phyloP scores from a whole-genome alignment of 2,113 vertebrate species.

The Scatophagus argus region DNA sequence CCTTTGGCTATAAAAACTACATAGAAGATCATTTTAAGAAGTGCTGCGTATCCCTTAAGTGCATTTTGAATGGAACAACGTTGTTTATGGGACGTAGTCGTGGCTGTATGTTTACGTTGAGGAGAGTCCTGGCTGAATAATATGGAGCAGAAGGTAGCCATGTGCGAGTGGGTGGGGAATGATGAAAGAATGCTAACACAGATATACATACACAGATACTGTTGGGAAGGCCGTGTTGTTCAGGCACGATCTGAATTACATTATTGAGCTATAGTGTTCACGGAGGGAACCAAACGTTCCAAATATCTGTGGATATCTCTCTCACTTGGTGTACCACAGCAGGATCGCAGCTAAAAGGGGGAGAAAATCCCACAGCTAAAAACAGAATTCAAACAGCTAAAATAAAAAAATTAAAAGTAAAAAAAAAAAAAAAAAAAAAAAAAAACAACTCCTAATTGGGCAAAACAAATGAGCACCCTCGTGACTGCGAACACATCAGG shows the following conservation, averaged over 20 bases:
- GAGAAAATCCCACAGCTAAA: constrained; percentile 21
- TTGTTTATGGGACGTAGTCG: constrained; percentile 32
- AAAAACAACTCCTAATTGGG: constrained; percentile 47
- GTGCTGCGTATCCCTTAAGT: not conserved
- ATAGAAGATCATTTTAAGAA: not conserved
- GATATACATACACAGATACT: constrained; percentile 15
- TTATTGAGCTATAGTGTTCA: constrained; percentile 30
- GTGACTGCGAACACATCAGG: constrained; percentile 38
- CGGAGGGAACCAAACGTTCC: constrained; percentile 46
- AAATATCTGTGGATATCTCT: constrained; percentile 26
- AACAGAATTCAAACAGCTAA: constrained; percentile 25
- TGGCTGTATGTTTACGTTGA: constrained; percentile 14
- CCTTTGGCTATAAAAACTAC: not conserved
- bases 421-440: constrained; percentile 9
- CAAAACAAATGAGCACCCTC: constrained; percentile 58
- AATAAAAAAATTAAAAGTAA: constrained; percentile 8
- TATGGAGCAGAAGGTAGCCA: constrained; percentile 67
- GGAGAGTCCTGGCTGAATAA: constrained; percentile 37
- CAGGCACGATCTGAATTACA: constrained; percentile 39
- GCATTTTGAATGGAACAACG: not conserved
- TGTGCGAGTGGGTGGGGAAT: constrained; percentile 63
- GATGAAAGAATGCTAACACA: constrained; percentile 34
- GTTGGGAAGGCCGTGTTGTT: constrained; percentile 43
- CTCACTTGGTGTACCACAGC: constrained; percentile 29
- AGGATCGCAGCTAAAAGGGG: constrained; percentile 33